Evolutionary conservation across 1,140 invertebrate genomes (phyloP).

Genomic region (Eurosta solidaginis): DNA sequence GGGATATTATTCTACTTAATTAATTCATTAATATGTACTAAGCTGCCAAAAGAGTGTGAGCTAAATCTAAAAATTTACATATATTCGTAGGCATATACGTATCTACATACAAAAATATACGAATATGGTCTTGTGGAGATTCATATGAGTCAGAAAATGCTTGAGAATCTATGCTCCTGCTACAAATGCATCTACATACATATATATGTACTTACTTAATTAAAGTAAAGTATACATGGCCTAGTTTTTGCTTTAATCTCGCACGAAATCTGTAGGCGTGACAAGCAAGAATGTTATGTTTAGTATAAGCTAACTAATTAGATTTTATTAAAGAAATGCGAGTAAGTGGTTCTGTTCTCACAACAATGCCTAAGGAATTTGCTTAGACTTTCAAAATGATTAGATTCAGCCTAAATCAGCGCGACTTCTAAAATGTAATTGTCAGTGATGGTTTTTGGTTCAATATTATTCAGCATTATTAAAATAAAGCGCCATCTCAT

Average conservation of each 20-base stretch:
- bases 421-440: no score
- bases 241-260: not conserved
- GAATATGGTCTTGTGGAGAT: not conserved
- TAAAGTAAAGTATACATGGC: conserved; percentile 7
- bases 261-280: not conserved
- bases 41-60: no score
- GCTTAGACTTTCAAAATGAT: no score
- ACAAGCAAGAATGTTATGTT: not conserved
- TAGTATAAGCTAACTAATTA: not conserved
- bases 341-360: not conserved
- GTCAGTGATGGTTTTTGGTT: no score
- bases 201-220: conserved; percentile 3
- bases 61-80: not conserved
- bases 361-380: no score
- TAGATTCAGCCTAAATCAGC: no score
- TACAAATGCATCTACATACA: not conserved
- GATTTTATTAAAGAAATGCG: not conserved
- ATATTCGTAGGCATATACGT: no score
- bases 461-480: no score
- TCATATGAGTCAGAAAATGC: not conserved
- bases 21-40: conserved; percentile 9
- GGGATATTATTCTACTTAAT: conserved; percentile 12
- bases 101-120: not conserved
- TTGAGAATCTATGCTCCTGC: not conserved
- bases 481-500: no score